A percentile compares a stretch with the other conserved stretches of the same genome.
These are phyloP conservation scores for Exaiptasia diaphana DNA, from an alignment of 64 coral and sea anemone genomes.

Conservation along the genomic window DNA sequence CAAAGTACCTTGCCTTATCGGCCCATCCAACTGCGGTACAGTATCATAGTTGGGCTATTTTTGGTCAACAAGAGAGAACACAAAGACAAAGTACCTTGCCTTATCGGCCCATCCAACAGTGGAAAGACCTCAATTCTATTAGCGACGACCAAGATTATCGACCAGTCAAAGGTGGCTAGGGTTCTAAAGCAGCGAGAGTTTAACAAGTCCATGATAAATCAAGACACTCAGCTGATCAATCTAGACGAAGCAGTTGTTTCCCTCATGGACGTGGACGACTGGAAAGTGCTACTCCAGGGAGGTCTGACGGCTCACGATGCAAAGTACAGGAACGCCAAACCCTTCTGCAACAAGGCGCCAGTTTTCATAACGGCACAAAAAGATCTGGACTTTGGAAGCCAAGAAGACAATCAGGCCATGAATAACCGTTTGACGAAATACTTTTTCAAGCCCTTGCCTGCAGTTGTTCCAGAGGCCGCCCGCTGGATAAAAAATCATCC, in stretches of 20 bases:
- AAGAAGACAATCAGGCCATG: conserved; percentile 3
- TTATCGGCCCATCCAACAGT: background rate
- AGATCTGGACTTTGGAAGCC: conserved; percentile 7
- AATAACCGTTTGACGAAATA: background rate
- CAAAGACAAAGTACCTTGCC: conserved; percentile 11
- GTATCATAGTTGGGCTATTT: background rate
- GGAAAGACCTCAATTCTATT: background rate
- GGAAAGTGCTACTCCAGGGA: background rate
- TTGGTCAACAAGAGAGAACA: background rate
- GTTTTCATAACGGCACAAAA: conserved; percentile 13
- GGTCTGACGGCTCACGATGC: conserved; percentile 21
- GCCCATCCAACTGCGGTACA: background rate
- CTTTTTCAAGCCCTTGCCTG: background rate
- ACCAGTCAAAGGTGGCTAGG: background rate
- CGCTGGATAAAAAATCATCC: conserved; percentile 6
- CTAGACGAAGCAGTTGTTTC: background rate
- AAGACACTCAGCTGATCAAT: background rate
- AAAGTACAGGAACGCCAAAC: conserved; percentile 17
- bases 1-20: background rate
- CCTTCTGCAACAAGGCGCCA: background rate
- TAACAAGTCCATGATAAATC: background rate
- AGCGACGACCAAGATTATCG: background rate
- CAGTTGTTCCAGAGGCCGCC: background rate
- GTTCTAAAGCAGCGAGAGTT: background rate
- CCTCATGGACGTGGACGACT: background rate